phyloP scores from a whole-genome alignment of 23 tunicate genomes.

The Ascidia mentula region DNA sequence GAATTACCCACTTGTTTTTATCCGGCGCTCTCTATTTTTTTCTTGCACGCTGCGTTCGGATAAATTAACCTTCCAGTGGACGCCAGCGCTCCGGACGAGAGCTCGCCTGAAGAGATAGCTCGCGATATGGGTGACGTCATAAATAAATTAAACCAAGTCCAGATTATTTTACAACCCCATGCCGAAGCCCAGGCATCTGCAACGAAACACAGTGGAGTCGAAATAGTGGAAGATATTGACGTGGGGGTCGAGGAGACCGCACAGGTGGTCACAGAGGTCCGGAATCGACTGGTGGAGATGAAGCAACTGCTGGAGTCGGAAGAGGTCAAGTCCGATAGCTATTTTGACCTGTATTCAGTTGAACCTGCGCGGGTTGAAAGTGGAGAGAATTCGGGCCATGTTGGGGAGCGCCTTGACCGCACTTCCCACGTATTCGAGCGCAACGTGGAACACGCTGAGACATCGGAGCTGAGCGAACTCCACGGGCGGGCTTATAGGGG shows the following conservation, averaged over 20 bases:
- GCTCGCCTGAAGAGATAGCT: slow-evolving; percentile 72
- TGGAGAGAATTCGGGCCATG: neutral
- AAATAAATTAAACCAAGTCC: slow-evolving; percentile 56
- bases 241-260: slow-evolving; percentile 63
- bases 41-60: slow-evolving; percentile 1
- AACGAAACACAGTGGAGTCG: neutral
- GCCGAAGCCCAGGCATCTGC: neutral
- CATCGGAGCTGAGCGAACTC: slow-evolving; percentile 6
- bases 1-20: neutral
- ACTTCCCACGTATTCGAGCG: slow-evolving; percentile 38
- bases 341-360: neutral
- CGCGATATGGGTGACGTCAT: slow-evolving; percentile 81
- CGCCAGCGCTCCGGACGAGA: slow-evolving; percentile 14
- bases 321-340: neutral
- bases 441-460: slow-evolving; percentile 20
- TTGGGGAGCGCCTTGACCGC: slow-evolving; percentile 2
- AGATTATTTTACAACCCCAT: slow-evolving; percentile 45
- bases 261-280: slow-evolving; percentile 53
- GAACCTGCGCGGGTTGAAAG: neutral
- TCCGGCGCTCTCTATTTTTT: neutral
- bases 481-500: slow-evolving; percentile 2
- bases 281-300: slow-evolving; percentile 35
- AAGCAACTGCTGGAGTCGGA: slow-evolving; percentile 59
- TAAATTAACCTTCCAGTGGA: slow-evolving; percentile 18
- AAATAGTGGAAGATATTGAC: neutral